Evolutionary conservation across 2,797 vertebrate species (phyloP).

Genomic region (Girardinus metallicus): DNA sequence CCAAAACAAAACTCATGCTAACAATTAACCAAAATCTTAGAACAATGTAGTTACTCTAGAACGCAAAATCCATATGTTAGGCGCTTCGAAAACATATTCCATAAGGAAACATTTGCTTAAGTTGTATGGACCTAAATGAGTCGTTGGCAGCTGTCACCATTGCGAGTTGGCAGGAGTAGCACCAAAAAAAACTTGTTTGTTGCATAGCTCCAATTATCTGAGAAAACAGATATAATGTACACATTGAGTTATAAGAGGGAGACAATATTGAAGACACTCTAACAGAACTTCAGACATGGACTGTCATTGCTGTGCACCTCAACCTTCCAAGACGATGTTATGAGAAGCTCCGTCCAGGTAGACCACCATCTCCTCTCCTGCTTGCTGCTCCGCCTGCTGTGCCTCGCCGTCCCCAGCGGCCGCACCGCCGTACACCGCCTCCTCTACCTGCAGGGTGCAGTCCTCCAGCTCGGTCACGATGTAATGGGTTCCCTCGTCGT

Average conservation of each 20-base stretch:
- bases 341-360: conserved; percentile 85
- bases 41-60: not conserved
- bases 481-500: conserved; percentile 95
- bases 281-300: conserved; percentile 1
- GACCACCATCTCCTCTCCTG: conserved; percentile 86
- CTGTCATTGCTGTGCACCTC: conserved; percentile 1
- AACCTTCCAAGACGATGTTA: conserved; percentile 76
- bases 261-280: conserved; percentile 15
- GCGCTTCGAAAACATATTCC: conserved; percentile 30
- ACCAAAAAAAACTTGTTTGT: conserved; percentile 40
- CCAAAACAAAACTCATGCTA: conserved; percentile 6
- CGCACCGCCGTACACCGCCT: conserved; percentile 76
- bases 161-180: conserved; percentile 32
- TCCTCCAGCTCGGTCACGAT: conserved; percentile 94
- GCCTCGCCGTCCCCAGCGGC: conserved; percentile 33
- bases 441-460: conserved; percentile 82
- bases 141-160: conserved; percentile 21
- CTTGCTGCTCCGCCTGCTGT: conserved; percentile 68
- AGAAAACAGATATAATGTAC: conserved; percentile 7
- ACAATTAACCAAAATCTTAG: conserved; percentile 17
- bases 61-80: conserved; percentile 20
- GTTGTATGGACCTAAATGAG: conserved; percentile 22
- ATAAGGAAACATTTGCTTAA: conserved; percentile 13
- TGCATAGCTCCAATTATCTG: conserved; percentile 23
- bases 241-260: not conserved